phyloP scores from a whole-genome alignment of 2,888 invertebrate species.

The Eristalinus sepulchralis region DNA sequence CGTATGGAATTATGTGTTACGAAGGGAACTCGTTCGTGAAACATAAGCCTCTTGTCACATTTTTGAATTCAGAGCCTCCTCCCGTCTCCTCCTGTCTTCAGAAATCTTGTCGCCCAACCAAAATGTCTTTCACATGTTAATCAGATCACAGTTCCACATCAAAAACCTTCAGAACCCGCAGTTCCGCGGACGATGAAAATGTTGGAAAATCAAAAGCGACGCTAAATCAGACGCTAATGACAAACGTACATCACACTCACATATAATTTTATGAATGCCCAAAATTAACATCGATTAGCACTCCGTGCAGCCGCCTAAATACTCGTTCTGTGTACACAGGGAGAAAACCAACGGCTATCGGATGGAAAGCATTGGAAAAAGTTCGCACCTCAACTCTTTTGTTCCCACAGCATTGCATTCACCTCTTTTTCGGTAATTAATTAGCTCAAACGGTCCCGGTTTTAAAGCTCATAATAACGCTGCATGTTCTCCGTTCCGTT shows the following conservation, averaged over 20 bases:
- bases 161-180: background rate
- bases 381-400: slow-evolving; percentile 26
- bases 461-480: slow-evolving; percentile 9
- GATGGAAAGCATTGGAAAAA: background rate
- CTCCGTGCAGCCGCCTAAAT: background rate
- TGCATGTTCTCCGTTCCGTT: background rate
- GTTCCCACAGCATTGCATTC: background rate
- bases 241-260: background rate
- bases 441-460: background rate
- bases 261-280: background rate
- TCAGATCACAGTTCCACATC: background rate
- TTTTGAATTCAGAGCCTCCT: too few species aligned
- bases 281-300: slow-evolving; percentile 19
- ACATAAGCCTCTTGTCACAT: too few species aligned
- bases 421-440: background rate
- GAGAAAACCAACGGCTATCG: background rate
- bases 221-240: slow-evolving; percentile 9
- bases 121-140: background rate
- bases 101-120: too few species aligned
- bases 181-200: background rate
- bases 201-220: background rate
- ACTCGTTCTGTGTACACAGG: background rate
- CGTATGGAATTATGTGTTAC: too few species aligned
- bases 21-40: too few species aligned
- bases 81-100: too few species aligned